Conservation (phyloP, 2,888 invertebrate genomes). For the Parasteatoda lunata region DNA sequence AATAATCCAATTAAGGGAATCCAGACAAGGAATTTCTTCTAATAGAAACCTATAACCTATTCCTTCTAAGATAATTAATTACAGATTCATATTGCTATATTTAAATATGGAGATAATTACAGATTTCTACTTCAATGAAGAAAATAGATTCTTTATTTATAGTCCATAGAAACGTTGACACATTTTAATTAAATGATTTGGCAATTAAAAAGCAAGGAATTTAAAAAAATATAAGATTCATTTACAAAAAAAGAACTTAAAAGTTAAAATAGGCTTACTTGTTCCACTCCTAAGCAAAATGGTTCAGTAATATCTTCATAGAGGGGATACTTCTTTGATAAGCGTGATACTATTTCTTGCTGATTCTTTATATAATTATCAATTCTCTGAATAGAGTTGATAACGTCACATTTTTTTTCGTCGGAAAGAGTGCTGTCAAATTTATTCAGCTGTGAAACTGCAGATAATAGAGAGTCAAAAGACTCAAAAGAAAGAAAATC, state of each 20-base stretch:
- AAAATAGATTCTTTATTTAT: too few relatives aligned
- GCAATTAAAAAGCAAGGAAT: not conserved
- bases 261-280: constrained; percentile 75
- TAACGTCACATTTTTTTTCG: not conserved
- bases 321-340: constrained; percentile 75
- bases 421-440: not conserved
- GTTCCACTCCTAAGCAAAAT: constrained; percentile 81
- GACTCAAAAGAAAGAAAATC: constrained; percentile 68
- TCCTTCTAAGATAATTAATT: too few relatives aligned
- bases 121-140: too few relatives aligned
- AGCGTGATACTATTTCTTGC: constrained; percentile 73
- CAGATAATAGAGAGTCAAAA: constrained; percentile 48
- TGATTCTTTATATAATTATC: constrained; percentile 45
- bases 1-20: too few relatives aligned
- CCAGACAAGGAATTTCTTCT: too few relatives aligned
- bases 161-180: too few relatives aligned
- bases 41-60: too few relatives aligned
- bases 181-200: too few relatives aligned
- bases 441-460: constrained; percentile 27
- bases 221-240: not conserved
- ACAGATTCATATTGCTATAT: too few relatives aligned
- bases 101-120: too few relatives aligned
- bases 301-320: constrained; percentile 88
- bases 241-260: constrained; percentile 4
- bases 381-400: constrained; percentile 22